Base-by-base conservation (phyloP, 2,113 vertebrate species). In the Parotia lawesii region DNA sequence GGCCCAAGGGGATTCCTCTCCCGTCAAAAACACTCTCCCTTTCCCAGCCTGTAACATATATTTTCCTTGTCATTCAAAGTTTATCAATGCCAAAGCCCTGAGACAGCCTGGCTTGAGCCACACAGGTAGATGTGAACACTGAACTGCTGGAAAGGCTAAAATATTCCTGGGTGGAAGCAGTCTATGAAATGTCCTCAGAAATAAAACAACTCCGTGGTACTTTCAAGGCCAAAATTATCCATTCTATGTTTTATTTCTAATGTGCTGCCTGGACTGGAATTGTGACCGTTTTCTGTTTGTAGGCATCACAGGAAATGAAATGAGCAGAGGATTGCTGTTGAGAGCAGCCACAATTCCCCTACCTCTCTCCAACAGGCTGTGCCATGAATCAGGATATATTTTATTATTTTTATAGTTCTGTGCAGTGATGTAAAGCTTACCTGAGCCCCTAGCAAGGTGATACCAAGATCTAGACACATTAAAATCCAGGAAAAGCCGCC, bases 311-410 rank as follows among this genome's bases (percentile, higher is more conserved):
- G 81, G 95, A 87, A 94, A 96, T 62, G 67, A 79, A 87, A 89
- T 31, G 42, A 95, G 61, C 62, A 91, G 77, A 48, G 66, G 9
- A 51, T 11, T 87, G 78, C 38, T 71, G 60, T 91, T 93, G 89
- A 93, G 95, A 90, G 94, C 64, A 88, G 87, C 58, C 6, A 7
- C 94, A 94, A 95, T 95, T 96, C 91, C 91, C 87, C 20, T 44
- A 64, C 73, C 91, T 80, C 78, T 79, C 75, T 64, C 89, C 95
- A 95, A 35, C 33, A 86, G 78, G 16, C 66, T 79, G 29, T 44
- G 58, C 67, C 47, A 71, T 74, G 93, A 97, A 95, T 95, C 82
- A 94, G 82, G 78, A 71, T 64, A 24, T 40, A 44, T 95, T 94
- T 94, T 87, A 70, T 93, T 79, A 76, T 85, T 89, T 95, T 96